Evolutionary conservation across 64 coral and sea anemone genomes (phyloP).

Genomic region (Actinia equina): DNA sequence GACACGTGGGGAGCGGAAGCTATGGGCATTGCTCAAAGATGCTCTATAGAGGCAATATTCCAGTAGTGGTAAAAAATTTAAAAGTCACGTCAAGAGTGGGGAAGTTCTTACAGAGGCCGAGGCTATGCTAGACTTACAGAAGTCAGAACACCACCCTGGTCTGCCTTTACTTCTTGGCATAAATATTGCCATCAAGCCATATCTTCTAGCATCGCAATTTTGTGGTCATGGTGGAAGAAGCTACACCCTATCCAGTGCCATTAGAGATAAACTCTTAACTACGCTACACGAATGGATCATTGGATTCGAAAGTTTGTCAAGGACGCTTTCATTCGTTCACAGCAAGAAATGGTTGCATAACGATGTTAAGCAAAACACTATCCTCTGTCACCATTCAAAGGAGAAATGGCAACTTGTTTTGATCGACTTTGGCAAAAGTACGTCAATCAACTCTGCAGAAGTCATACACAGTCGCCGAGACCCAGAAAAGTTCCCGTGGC

Average conservation of each 20-base stretch:
- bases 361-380: conserved; percentile 14
- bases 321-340: background rate
- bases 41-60: too few relatives aligned
- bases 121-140: too few relatives aligned
- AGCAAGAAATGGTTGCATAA: conserved; percentile 15
- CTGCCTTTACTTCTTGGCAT: background rate
- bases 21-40: too few relatives aligned
- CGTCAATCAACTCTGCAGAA: background rate
- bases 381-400: background rate
- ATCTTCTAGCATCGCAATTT: background rate
- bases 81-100: too few relatives aligned
- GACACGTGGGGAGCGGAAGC: too few relatives aligned
- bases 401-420: conserved; percentile 5
- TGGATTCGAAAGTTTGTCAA: too few relatives aligned
- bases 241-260: background rate
- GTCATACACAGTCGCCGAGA: background rate
- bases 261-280: background rate
- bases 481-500: too few relatives aligned
- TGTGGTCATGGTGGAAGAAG: background rate
- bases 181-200: background rate
- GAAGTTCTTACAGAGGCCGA: too few relatives aligned
- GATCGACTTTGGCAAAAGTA: conserved; percentile 22
- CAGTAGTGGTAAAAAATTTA: too few relatives aligned
- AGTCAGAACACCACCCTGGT: too few relatives aligned
- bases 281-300: too few relatives aligned